Evolutionary conservation across 2,113 vertebrate species (phyloP), one percentile per base, ranked within the genome.

Genomic region (Variabilichromis moorii): DNA sequence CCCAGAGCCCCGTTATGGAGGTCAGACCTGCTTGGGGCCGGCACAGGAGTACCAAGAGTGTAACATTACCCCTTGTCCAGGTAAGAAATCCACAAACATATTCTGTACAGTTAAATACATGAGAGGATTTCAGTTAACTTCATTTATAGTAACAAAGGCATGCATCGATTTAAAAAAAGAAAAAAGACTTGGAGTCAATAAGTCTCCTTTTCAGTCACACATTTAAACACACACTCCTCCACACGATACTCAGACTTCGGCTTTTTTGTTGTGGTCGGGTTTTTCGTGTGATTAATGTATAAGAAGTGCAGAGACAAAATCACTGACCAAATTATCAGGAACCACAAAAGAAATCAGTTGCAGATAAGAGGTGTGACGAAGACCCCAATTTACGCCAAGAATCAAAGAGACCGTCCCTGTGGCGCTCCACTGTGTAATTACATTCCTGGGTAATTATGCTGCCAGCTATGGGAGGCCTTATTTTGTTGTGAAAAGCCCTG

Each of bases 11-110:
- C 98, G 97, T 85, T 97, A 97, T 0, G 98, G 98, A 6, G 98
- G 98, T 8, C 93, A 98, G 91, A 96, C 97, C 21, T 99, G 98
- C 92, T 91, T 97, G 2, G 98, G 98, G 4, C 94, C 98, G 0
- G 96, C 98, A 3, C 95, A 98, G 66, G 98, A 99, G 83, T 99
- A 98, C 89, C 98, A 99, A 91, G 98, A 99, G 88, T 99, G 98
- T 91, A 99, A 99, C 94, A 96, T 98, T 82, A 95, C 98, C 26
- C 98, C 98, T 35, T 99, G 98, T 91, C 98, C 98, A 94, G 98
- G 98, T 99, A 91, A 95, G 95, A 54, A 14, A 57, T 24, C 4
- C 31, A 21, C 6, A 37, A 28, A 31, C 24, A 8, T 68, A 68
- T 37, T 68, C 61, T 68, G 33, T 4, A 21, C 21, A 26, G 76